phyloP scores from a whole-genome alignment of 2,797 vertebrate genomes.

The Rhincodon typus region DNA sequence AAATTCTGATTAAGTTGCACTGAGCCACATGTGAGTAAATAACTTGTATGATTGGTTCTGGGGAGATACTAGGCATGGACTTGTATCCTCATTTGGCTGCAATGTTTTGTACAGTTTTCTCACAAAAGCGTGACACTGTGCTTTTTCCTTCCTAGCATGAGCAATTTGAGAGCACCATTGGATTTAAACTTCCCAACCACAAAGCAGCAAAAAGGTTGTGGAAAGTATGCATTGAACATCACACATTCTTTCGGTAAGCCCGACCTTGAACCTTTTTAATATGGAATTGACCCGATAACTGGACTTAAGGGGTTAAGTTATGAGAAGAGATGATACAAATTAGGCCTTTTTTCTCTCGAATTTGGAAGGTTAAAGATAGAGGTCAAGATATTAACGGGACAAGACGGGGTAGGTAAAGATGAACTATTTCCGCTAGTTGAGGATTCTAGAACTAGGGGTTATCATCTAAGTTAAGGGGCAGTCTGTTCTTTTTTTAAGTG shows the following conservation, averaged over 20 bases:
- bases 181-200: slow-evolving; percentile 95
- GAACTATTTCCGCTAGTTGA: too few species aligned
- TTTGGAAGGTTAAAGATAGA: too few species aligned
- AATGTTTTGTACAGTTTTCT: slow-evolving; percentile 9
- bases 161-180: slow-evolving; percentile 98
- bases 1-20: neutral
- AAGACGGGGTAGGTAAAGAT: too few species aligned
- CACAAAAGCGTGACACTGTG: neutral
- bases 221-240: slow-evolving; percentile 97
- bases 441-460: too few species aligned
- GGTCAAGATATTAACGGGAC: too few species aligned
- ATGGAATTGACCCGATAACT: neutral
- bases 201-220: slow-evolving; percentile 92
- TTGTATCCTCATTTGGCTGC: neutral
- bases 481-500: too few species aligned
- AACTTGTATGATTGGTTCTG: neutral
- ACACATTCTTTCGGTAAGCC: slow-evolving; percentile 91
- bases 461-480: too few species aligned
- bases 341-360: too few species aligned
- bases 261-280: neutral
- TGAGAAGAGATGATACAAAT: too few species aligned
- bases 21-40: neutral
- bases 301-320: too few species aligned
- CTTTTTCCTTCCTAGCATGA: slow-evolving; percentile 69
- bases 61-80: neutral